Base-by-base conservation (phyloP, 2,888 invertebrate species). In the Polietes domitor region DNA sequence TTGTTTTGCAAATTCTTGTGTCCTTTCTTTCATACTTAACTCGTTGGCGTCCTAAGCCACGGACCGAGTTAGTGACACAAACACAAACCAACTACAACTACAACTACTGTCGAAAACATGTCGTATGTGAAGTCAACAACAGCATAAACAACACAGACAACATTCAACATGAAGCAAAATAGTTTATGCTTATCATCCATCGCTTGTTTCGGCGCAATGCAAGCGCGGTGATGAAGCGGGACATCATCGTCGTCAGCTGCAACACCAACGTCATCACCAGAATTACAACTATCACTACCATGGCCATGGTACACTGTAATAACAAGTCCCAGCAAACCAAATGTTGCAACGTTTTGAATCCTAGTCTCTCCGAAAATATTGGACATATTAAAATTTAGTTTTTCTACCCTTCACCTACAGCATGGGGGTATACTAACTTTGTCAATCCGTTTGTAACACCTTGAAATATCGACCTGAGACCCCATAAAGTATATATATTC, bases 111-210 rank as follows among this genome's bases (percentile, higher is more conserved):
- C 58, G 24, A 7, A 58, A 26, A 58, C 19, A 53, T 53, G 24
- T 21, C 21, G 21, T 21, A 21, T 53, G 24, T 26, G 10, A 15
- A 26, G 26, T 58, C 58, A 21, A 53, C 50, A 43, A 19, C 12
- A 73, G 41, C 7, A 21, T 6, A 65, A 65, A 53, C 71, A 53
- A 19, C 21, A 55, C 32, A 19, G 37, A 72, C 58, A 50, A 71
- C 21, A 26, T 24, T 58, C 58, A 55, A 26, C 47, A 81, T 77
- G 43, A 68, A 81, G 73, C 50, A 77, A 81, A 74, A 74, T 72
- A 65, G 55, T 58, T 72, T 71, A 71, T 50, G 58, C 43, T 80
- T 43, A 43, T 70, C 70, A 53, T 73, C 43, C 2, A 17, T 58
- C 26, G 37, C 15, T 24, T 24, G 53, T 58, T 4, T 19, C 53